Evolutionary conservation across 2,113 vertebrate genomes (phyloP).

Genomic region (Dryoscopus gambensis): DNA sequence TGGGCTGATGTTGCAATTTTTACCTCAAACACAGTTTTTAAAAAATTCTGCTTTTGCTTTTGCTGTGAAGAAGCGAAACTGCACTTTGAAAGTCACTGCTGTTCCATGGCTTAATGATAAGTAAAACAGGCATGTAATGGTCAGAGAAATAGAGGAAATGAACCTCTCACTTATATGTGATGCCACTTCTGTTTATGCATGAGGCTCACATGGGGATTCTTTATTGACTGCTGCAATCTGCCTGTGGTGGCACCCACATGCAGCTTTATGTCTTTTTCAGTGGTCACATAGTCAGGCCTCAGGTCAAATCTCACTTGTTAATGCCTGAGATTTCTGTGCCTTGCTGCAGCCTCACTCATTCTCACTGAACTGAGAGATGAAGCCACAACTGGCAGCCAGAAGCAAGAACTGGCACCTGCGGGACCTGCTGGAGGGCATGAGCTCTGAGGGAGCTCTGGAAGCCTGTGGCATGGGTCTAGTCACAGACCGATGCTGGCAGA

Average conservation of each 20-base stretch:
- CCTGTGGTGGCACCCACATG: fast-evolving
- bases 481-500: background rate
- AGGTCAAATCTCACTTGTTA: background rate
- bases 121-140: background rate
- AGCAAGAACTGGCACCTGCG: background rate
- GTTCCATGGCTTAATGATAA: background rate
- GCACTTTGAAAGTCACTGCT: background rate
- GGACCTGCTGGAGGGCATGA: background rate
- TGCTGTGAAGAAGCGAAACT: background rate
- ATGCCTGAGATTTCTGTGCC: background rate
- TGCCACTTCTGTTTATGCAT: background rate
- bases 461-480: no score
- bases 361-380: background rate
- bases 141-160: background rate
- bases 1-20: background rate
- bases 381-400: background rate
- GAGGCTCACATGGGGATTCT: background rate
- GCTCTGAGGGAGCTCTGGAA: background rate
- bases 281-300: background rate
- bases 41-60: background rate
- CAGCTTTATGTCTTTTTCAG: background rate
- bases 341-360: background rate
- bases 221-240: background rate
- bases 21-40: background rate
- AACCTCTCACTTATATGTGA: background rate